Evolutionary conservation across 2,113 vertebrate genomes (phyloP), one percentile per base, ranked within the genome.

Genomic region (Phaethon lepturus): DNA sequence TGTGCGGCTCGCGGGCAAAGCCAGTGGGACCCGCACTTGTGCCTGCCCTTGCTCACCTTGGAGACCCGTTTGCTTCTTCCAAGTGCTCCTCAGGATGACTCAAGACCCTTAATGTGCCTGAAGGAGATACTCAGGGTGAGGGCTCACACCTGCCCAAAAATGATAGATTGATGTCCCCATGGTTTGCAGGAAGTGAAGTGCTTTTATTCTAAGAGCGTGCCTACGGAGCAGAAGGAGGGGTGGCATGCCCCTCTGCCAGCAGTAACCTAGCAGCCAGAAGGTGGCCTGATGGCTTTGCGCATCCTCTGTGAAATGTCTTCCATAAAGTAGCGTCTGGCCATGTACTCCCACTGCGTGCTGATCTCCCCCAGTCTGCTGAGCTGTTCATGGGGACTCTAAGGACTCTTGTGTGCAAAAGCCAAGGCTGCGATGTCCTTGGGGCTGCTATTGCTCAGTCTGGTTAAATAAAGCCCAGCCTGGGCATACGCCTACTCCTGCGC

Each of bases 331-430:
- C 38, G 24, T 4, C 86, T 31, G 35, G 14, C 25, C 45, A 2
- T 5, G 0, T 16, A 2, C 23, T 59, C 53, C 64, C 29, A 3
- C 38, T 0, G 19, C 0, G 6, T 0, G 47, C 79, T 6, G 6
- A 6, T 5, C 4, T 35, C 11, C n/a, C 28, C 11, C 3, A 1
- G 33, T 0, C 72, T 5, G 28, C 84, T 24, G 50, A 52, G 38
- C 60, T 33, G 18, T 5, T 18, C 3, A 1, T 1, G 31, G 58
- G 17, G 47, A 23, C n/a, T 10, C 26, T 2, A 1, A 31, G 72
- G 44, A 18, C 0, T 3, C 31, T 0, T 26, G 9, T 1, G 33
- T 0, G 7, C 80, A 12, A 64, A 83, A 66, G 12, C 26, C 75
- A 6, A 47, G 13, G 22, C 9, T 49, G 68, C 59, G 8, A 0